A percentile compares a stretch with the other conserved stretches of the same genome.
phyloP scores from a whole-genome alignment of 2,797 vertebrate genomes.

The Enteromius mattozi region DNA sequence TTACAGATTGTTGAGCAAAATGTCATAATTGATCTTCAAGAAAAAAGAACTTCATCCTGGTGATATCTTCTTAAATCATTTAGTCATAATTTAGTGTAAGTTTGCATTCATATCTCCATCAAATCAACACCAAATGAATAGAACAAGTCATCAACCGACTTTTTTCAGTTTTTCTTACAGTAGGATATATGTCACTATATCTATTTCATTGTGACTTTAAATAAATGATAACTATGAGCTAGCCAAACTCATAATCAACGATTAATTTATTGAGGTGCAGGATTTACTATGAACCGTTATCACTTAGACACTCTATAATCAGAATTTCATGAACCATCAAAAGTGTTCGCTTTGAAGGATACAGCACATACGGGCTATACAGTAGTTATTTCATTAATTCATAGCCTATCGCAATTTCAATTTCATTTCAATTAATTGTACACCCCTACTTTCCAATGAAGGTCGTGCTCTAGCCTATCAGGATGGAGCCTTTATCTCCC shows the following conservation, averaged over 20 bases:
- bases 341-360: not conserved
- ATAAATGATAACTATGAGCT: not conserved
- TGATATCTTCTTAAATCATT: not conserved
- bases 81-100: not conserved
- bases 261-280: not conserved
- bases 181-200: not conserved
- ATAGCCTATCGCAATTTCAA: not conserved
- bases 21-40: not conserved
- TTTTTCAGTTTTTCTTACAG: not conserved
- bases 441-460: not conserved
- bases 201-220: not conserved
- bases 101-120: not conserved
- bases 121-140: not conserved
- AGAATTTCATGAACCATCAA: not conserved
- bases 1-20: not conserved
- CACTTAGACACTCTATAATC: not conserved
- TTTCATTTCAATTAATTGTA: constrained; percentile 5
- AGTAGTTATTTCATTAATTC: constrained; percentile 3
- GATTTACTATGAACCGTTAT: not conserved
- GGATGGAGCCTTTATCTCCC: constrained; percentile 22
- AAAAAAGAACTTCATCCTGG: not conserved
- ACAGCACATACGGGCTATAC: not conserved
- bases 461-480: constrained; percentile 10
- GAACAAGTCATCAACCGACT: not conserved
- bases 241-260: too few relatives aligned